Percentiles rank a stretch among this genome's conserved stretches.
phyloP scores from a whole-genome alignment of 2,113 vertebrate genomes.

The Bubo scandiacus region DNA sequence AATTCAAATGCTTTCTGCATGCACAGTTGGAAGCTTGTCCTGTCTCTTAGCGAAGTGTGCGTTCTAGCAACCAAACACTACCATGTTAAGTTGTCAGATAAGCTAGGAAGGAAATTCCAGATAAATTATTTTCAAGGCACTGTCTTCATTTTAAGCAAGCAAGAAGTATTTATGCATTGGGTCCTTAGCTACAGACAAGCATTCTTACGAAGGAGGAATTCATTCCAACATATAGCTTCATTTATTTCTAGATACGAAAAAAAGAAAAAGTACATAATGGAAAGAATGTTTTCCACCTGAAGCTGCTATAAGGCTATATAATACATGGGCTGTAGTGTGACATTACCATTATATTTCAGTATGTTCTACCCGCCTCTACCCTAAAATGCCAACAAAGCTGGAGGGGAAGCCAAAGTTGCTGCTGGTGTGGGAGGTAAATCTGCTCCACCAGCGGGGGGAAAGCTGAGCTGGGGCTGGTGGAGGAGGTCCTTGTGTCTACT shows the following conservation, averaged over 20 bases:
- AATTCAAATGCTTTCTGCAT: not conserved
- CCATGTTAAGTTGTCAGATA: not conserved
- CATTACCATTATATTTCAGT: not conserved
- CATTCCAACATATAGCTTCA: not conserved
- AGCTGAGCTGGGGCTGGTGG: not conserved
- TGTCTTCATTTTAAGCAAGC: conserved; percentile 36
- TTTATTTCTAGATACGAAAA: not conserved
- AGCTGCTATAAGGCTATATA: not conserved
- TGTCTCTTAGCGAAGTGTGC: not conserved
- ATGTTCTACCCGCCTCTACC: not conserved
- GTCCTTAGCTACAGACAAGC: not conserved
- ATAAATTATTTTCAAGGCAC: conserved; percentile 17
- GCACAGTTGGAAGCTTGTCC: conserved; percentile 49
- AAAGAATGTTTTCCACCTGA: not conserved
- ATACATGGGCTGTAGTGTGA: not conserved
- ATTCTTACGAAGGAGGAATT: not conserved
- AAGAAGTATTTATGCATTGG: not conserved
- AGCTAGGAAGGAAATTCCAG: conserved; percentile 31
- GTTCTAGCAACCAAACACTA: not conserved
- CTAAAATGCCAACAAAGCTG: not conserved
- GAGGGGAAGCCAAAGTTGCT: not conserved
- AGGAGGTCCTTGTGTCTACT: not conserved
- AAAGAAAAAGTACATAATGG: not conserved
- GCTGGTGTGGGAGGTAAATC: not conserved
- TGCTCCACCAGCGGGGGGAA: not conserved